Conservation (phyloP, 2,888 invertebrate species). For the Synanthedon vespiformis region DNA sequence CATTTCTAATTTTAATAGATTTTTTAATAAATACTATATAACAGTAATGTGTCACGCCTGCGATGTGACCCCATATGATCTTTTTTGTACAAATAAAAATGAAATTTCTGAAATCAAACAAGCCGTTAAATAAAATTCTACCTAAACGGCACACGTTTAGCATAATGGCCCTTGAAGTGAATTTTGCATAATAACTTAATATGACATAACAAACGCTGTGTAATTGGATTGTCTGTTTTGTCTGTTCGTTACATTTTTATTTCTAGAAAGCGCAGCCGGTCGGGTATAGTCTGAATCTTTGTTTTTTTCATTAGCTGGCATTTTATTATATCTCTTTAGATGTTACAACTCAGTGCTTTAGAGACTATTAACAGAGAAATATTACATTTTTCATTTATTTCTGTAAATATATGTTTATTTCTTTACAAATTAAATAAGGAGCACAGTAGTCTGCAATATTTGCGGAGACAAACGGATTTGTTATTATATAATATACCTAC, state of each 20-base stretch:
- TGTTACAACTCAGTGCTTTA: slow-evolving; percentile 16
- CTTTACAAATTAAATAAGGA: slow-evolving; percentile 3
- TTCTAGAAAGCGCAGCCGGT: slow-evolving; percentile 14
- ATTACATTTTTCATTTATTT: slow-evolving; percentile 34
- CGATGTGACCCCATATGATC: too few relatives aligned
- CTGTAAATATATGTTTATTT: slow-evolving; percentile 21
- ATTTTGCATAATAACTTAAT: slow-evolving; percentile 63
- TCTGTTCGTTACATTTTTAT: slow-evolving; percentile 26
- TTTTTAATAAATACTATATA: too few relatives aligned
- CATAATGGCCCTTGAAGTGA: slow-evolving; percentile 43
- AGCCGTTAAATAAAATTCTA: not conserved
- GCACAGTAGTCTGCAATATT: not conserved
- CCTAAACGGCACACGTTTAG: slow-evolving; percentile 20
- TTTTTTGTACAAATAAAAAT: not conserved
- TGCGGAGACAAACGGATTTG: not conserved
- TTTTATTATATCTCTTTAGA: slow-evolving; percentile 20
- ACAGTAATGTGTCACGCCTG: too few relatives aligned
- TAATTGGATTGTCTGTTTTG: slow-evolving; percentile 52
- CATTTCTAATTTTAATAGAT: too few relatives aligned
- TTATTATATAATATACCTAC: not conserved
- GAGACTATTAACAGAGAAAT: slow-evolving; percentile 9
- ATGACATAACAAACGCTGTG: slow-evolving; percentile 37
- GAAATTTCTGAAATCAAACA: not conserved
- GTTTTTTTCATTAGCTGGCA: slow-evolving; percentile 14
- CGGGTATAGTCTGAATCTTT: slow-evolving; percentile 5